Evolutionary conservation across 2,113 vertebrate genomes (phyloP).

Genomic region (Notiomystis cincta): DNA sequence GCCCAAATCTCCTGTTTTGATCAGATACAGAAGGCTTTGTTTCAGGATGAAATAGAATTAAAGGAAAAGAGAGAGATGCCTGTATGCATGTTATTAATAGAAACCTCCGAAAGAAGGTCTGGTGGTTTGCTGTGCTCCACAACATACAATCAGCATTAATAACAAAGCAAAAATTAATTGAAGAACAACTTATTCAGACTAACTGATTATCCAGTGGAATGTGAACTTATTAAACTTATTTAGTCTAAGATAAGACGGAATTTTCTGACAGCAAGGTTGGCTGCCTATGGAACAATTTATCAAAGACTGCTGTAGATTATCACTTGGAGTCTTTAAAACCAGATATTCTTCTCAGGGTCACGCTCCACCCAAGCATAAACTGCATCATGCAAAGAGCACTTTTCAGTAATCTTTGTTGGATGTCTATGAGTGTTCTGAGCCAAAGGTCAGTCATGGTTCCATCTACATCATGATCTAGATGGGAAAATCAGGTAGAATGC

Average conservation of each 20-base stretch:
- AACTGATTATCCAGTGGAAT: background rate
- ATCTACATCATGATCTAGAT: background rate
- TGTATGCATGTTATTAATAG: background rate
- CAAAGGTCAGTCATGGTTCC: background rate
- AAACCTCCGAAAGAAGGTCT: background rate
- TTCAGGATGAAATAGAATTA: background rate
- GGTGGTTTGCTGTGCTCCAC: background rate
- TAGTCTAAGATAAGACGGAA: background rate
- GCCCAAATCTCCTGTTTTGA: background rate
- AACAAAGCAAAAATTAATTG: background rate
- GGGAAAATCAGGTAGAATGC: background rate
- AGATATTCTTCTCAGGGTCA: background rate
- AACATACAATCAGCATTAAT: background rate
- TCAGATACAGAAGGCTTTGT: constrained; percentile 7
- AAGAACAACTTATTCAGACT: background rate
- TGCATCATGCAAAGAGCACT: background rate
- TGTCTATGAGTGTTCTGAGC: background rate
- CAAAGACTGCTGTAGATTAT: background rate
- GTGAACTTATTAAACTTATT: background rate
- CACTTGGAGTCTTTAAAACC: background rate
- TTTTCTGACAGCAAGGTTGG: background rate
- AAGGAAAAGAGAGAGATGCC: background rate
- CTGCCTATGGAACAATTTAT: background rate
- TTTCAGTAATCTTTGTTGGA: background rate
- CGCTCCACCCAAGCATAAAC: background rate